Base-by-base conservation (phyloP, 2,888 invertebrate species). In the Diplazon laetatorius region DNA sequence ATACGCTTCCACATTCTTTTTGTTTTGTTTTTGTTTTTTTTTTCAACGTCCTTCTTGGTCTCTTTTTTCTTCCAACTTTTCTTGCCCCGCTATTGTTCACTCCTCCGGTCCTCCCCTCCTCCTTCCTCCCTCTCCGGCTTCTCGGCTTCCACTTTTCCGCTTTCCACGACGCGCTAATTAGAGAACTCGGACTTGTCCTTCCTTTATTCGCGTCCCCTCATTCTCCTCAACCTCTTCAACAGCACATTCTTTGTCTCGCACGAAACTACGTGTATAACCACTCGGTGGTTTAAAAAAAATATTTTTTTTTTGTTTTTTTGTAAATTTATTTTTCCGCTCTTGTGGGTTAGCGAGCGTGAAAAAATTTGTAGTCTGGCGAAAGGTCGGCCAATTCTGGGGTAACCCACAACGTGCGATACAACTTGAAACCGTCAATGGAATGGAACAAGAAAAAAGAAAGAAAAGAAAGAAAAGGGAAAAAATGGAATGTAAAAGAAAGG, bases 101-200 rank as follows among this genome's bases (percentile, higher is more conserved):
- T 52, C 50, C 18, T 66, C 66, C 22, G 16, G 52, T 39, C 39
- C 20, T 42, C 22, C n/a, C 8, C 50, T 9, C 14, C 57, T 42
- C 5, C 30, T 25, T 10, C 48, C 37, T 50, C 52, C 62, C 62
- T 68, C 60, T 46, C 18, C 14, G 5, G 18, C 10, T 18, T 4
- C 37, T 1, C 30, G 4, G 30, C 8, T 22, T 9, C 8, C 55
- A 42, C 71, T 22, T 4, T 55, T 25, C 46, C n/a, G 30, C 14
- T 14, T 44, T 30, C 16, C 60, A 22, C 60, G 42, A 71, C 42
- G 62, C 50, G 50, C 71, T 71, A 71, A 71, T 71, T 71, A 71
- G 60, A 62, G 20, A 62, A 73, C 68, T 37, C 44, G 42, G 39
- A 18, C 44, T 46, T 52, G 35, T 39, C 10, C 35, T 37, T 60